phyloP scores from a whole-genome alignment of 2,113 vertebrate species.

The Actenoides lindsayi region DNA sequence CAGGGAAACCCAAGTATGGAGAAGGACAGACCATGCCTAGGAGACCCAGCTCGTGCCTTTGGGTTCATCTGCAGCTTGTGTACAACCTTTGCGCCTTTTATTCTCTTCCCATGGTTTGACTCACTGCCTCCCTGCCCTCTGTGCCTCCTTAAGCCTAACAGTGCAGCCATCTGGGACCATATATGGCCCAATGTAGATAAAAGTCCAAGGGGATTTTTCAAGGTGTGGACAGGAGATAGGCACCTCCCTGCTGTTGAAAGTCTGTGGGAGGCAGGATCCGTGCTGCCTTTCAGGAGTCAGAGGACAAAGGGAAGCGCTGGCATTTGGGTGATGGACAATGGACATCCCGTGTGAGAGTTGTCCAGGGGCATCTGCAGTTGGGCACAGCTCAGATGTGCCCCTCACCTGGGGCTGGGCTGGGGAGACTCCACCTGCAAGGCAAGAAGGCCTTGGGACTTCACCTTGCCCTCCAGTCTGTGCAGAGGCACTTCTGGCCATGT shows the following conservation, averaged over 20 bases:
- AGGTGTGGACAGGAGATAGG: not conserved
- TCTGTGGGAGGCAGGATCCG: not conserved
- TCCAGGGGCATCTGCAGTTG: not conserved
- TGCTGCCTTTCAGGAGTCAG: not conserved
- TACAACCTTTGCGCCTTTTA: not conserved
- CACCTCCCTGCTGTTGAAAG: not conserved
- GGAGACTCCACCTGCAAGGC: not conserved
- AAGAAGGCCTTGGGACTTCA: not conserved
- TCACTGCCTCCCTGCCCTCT: not conserved
- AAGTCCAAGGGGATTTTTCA: not conserved
- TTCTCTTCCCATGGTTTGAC: not conserved
- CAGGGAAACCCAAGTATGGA: not conserved
- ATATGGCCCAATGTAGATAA: not conserved
- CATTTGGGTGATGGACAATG: rapidly evolving
- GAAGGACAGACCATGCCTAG: not conserved
- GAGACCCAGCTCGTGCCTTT: rapidly evolving
- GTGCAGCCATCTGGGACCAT: not conserved
- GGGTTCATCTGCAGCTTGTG: not conserved
- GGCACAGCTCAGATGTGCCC: not conserved
- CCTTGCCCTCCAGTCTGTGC: not conserved
- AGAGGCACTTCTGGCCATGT: not conserved
- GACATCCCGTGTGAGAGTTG: not conserved
- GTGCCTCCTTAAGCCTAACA: not conserved
- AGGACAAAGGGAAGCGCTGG: not conserved
- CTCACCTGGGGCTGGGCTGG: not conserved